Evolutionary conservation across 2,888 invertebrate genomes (phyloP), one percentile per base, ranked within the genome.

Genomic region (Scelioninae gen. 1): DNA sequence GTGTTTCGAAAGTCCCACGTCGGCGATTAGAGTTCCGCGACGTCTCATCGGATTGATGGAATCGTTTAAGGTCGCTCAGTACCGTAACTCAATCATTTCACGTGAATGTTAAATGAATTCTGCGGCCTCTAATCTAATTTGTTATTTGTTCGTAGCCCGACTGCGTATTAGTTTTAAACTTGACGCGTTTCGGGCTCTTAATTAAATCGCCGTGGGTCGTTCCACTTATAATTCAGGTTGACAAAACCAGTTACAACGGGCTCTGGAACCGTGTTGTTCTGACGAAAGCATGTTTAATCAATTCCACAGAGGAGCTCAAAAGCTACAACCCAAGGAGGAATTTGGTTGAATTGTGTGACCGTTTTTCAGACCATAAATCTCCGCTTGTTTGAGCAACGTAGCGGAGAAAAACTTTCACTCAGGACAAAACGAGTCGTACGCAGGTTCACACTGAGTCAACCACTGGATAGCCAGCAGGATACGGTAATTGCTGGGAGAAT

Each of bases 1-100:
- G 16, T 11, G 40, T 51, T 69, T 69, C 45, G 45, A 56, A 69
- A 53, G 51, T 68, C 63, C n/a, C 13, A 45, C 29, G 45, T 34
- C 34, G 34, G 34, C 23, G 23, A 23, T 23, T 4, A 4, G 23
- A 34, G 34, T 34, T 34, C 34, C 34, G 34, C 34, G 7, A 43
- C 43, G 43, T n/a, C 5, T 43, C 43, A n/a, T 43, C n/a, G 9
- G 43, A 43, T 47, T 47, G 13, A 15, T n/a, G 43, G n/a, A 43
- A 43, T n/a, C 43, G n/a, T n/a, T n/a, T 43, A 5, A 43, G n/a
- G 43, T n/a, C n/a, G n/a, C 9, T 43, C 11, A 43, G n/a, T n/a
- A 3, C 23, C 23, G 23, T 23, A 23, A 23, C 23, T 23, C 23
- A 23, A 23, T 23, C 45, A 43, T n/a, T 43, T 43, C 11, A n/a